Conservation (phyloP, 2,888 invertebrate species). For the Lepetodrilus schrolli region DNA sequence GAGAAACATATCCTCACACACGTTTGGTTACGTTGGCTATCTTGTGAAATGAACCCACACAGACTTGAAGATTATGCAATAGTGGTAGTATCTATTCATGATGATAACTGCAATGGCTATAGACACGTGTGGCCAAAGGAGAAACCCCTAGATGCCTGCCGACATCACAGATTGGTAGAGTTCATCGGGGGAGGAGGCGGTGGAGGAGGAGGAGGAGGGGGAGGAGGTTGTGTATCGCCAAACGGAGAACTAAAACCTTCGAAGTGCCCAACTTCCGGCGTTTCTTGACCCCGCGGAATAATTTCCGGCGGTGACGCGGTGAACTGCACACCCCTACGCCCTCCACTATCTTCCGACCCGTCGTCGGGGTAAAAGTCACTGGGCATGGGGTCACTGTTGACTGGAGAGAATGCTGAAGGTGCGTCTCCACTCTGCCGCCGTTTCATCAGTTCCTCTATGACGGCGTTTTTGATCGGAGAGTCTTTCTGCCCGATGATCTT, state of each 20-base stretch:
- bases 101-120: too few relatives aligned
- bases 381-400: background rate
- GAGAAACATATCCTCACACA: background rate
- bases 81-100: too few relatives aligned
- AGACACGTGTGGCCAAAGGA: too few relatives aligned
- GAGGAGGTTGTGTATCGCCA: constrained; percentile 36
- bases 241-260: background rate
- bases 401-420: background rate
- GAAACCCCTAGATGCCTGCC: too few relatives aligned
- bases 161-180: background rate
- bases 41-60: too few relatives aligned
- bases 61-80: too few relatives aligned
- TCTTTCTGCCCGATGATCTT: constrained; percentile 1
- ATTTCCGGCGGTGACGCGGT: constrained; percentile 40
- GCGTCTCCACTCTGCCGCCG: background rate
- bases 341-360: background rate
- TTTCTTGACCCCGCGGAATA: constrained; percentile 24
- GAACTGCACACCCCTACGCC: constrained; percentile 36
- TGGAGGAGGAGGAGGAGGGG: constrained; percentile 42
- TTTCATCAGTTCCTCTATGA: background rate
- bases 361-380: background rate
- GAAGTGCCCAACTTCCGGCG: background rate
- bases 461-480: background rate
- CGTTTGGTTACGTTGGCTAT: background rate
- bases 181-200: constrained; percentile 13